phyloP scores from a whole-genome alignment of 2,888 invertebrate species.

The Mesorhabditis belari region DNA sequence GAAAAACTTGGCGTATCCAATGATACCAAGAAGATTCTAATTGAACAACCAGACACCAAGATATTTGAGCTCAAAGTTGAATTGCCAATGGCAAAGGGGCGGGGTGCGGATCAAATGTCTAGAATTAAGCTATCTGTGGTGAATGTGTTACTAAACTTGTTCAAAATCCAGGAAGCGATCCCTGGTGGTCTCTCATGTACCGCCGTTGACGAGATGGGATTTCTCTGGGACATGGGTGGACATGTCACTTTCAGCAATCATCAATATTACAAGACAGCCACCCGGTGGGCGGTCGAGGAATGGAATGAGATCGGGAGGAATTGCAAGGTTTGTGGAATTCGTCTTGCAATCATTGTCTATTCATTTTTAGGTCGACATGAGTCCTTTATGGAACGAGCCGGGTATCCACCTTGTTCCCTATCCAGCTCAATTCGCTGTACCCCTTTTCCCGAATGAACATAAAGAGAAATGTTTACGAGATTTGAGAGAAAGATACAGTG shows the following conservation, averaged over 20 bases:
- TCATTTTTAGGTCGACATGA: slow-evolving; percentile 40
- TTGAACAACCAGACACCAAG: no score
- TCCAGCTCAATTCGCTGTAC: no score
- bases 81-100: no score
- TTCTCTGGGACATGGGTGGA: slow-evolving; percentile 53
- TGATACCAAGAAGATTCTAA: no score
- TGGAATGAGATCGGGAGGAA: slow-evolving; percentile 49
- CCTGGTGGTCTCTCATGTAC: slow-evolving; percentile 50
- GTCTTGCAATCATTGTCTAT: no score
- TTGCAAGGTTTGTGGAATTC: slow-evolving; percentile 43
- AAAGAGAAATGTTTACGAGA: slow-evolving; percentile 42
- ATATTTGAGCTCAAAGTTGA: no score
- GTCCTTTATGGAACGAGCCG: slow-evolving; percentile 38
- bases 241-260: slow-evolving; percentile 52
- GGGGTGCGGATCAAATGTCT: no score
- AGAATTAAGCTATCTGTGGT: no score
- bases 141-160: no score
- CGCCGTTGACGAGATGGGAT: slow-evolving; percentile 48
- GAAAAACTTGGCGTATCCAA: no score
- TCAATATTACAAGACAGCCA: slow-evolving; percentile 51
- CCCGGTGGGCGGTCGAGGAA: slow-evolving; percentile 49
- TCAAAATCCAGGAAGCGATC: slow-evolving; percentile 17
- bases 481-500: slow-evolving; percentile 47
- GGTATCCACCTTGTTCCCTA: slow-evolving; percentile 50
- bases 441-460: slow-evolving; percentile 48